Conservation (phyloP, 2,113 vertebrate species). For the Scalopus aquaticus region DNA sequence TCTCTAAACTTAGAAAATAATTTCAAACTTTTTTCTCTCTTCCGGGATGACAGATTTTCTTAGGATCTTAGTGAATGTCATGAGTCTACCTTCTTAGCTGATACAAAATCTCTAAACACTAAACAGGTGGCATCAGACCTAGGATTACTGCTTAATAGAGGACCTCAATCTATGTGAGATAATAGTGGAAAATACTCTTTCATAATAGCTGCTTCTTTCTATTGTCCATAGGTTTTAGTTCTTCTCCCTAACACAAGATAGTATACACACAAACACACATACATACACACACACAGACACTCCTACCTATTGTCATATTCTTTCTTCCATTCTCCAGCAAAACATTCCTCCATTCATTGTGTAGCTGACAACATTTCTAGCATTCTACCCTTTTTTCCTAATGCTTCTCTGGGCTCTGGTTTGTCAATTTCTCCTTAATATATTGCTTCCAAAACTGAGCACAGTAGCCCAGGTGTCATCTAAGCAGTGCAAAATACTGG, state of each 20-base stretch:
- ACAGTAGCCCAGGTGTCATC: neutral
- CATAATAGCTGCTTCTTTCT: neutral
- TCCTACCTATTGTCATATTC: neutral
- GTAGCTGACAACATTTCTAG: neutral
- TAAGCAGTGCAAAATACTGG: neutral
- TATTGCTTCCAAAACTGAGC: neutral
- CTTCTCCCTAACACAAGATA: neutral
- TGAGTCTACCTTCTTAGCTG: neutral
- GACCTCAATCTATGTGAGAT: neutral
- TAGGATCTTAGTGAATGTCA: neutral
- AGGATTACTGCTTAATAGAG: neutral
- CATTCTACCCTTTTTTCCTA: neutral
- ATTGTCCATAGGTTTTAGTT: neutral
- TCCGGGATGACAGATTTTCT: slow-evolving; percentile 26
- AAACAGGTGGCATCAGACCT: neutral
- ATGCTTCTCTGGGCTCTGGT: neutral
- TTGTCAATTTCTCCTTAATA: slow-evolving; percentile 10
- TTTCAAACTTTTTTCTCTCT: slow-evolving; percentile 23
- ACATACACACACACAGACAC: neutral
- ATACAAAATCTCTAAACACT: neutral
- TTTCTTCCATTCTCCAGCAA: slow-evolving; percentile 34
- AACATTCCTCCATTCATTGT: neutral
- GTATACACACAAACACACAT: neutral
- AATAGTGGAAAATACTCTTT: neutral
- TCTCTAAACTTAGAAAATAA: slow-evolving; percentile 47